Percentiles rank a stretch among this genome's conserved stretches.
These are phyloP conservation scores for Ctenoplectra terminalis DNA, from an alignment of 1,140 invertebrate species.

Conservation along the genomic window DNA sequence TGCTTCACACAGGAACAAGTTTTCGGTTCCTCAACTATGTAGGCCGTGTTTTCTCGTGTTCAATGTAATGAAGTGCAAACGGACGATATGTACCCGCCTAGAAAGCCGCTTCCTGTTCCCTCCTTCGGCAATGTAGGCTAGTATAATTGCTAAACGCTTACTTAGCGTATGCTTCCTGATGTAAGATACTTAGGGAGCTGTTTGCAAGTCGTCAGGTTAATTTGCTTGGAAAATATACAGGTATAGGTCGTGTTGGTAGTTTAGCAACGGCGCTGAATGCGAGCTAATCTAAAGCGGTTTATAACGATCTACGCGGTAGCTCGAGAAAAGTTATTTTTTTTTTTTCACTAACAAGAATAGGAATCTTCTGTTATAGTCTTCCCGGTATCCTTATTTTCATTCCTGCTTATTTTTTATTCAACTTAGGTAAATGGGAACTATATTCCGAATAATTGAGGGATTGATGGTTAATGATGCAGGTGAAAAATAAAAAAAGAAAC, in stretches of 20 bases:
- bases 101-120: constrained; percentile 30
- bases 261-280: neutral
- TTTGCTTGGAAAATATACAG: constrained; percentile 27
- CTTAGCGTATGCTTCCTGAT: constrained; percentile 40
- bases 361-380: too few species aligned
- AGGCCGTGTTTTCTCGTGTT: constrained; percentile 17
- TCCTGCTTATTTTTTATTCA: too few species aligned
- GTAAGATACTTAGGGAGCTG: constrained; percentile 41
- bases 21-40: constrained; percentile 12
- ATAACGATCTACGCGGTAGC: neutral
- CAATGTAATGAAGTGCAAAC: constrained; percentile 52
- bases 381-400: too few species aligned
- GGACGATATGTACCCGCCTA: constrained; percentile 12
- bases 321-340: too few species aligned
- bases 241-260: neutral
- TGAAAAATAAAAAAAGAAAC: too few species aligned
- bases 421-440: too few species aligned
- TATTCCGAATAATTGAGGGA: too few species aligned
- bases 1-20: constrained; percentile 9
- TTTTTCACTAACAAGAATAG: too few species aligned
- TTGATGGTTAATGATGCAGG: too few species aligned
- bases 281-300: neutral
- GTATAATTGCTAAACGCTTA: constrained; percentile 50
- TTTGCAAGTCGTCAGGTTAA: constrained; percentile 44
- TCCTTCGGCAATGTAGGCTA: constrained; percentile 8